Evolutionary conservation across 2,797 vertebrate species (phyloP).

Genomic region (Sparidentex hasta): DNA sequence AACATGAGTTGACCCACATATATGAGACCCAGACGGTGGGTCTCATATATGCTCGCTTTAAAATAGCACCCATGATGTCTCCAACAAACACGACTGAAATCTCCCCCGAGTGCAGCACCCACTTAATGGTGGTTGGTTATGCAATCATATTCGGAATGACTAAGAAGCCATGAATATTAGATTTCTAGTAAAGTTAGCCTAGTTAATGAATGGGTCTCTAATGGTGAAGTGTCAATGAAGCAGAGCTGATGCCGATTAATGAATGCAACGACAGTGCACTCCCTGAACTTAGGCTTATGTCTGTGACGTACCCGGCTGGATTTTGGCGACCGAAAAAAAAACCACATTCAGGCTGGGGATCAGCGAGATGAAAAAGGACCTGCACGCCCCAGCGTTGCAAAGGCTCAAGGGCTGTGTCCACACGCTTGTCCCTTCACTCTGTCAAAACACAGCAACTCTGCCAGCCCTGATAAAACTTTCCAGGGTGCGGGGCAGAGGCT

Average conservation of each 20-base stretch:
- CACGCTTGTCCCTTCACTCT: conserved; percentile 51
- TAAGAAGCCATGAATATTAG: background rate
- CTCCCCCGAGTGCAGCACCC: too few species aligned
- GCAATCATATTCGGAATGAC: background rate
- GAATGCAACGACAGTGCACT: background rate
- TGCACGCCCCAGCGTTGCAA: conserved; percentile 12
- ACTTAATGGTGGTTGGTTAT: background rate
- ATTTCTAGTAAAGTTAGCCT: too few species aligned
- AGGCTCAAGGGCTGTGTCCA: conserved; percentile 50
- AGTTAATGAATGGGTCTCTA: background rate
- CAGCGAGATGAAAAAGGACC: conserved; percentile 45
- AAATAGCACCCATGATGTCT: background rate
- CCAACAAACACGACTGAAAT: background rate
- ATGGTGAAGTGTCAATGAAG: background rate
- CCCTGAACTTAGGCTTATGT: conserved; percentile 6
- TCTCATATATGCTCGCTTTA: background rate
- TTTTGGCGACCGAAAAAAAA: background rate
- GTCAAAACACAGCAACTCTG: conserved; percentile 64
- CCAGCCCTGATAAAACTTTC: conserved; percentile 61
- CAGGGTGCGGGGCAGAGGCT: conserved; percentile 42
- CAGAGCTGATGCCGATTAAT: background rate
- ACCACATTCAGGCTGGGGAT: conserved; percentile 12
- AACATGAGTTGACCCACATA: conserved; percentile 1
- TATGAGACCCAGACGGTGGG: background rate
- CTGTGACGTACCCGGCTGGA: conserved; percentile 2